These are phyloP conservation scores for Malthinus seriepunctatus DNA, from an alignment of 2,888 invertebrate genomes.

Conservation along the genomic window DNA sequence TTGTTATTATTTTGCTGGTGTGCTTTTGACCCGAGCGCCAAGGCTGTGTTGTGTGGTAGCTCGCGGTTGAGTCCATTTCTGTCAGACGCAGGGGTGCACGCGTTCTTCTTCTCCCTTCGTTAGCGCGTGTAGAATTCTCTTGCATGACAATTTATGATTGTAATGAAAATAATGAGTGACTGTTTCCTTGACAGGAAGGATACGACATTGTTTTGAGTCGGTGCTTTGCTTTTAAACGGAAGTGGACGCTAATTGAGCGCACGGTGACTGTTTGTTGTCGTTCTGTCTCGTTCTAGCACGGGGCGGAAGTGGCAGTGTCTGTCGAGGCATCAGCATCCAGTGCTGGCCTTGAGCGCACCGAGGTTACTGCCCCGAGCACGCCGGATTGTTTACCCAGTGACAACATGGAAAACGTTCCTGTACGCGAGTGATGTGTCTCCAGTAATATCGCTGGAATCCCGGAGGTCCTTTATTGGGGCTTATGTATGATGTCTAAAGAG, in stretches of 20 bases:
- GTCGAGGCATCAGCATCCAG: slow-evolving; percentile 48
- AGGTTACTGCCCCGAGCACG: slow-evolving; percentile 55
- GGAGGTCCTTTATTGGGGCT: slow-evolving; percentile 57
- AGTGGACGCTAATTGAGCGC: slow-evolving; percentile 36
- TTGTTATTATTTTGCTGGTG: slow-evolving; percentile 74
- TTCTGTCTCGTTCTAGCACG: slow-evolving; percentile 48
- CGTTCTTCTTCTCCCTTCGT: slow-evolving; percentile 39
- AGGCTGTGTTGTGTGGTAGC: slow-evolving; percentile 53
- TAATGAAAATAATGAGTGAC: slow-evolving; percentile 32
- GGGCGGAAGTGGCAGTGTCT: slow-evolving; percentile 50
- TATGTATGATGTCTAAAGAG: slow-evolving; percentile 52
- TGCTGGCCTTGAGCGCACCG: slow-evolving; percentile 51
- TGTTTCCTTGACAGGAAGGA: slow-evolving; percentile 26
- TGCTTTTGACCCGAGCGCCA: slow-evolving; percentile 62
- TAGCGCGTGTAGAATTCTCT: slow-evolving; percentile 32
- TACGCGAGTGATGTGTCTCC: slow-evolving; percentile 38
- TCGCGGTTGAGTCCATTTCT: slow-evolving; percentile 58
- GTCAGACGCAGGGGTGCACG: slow-evolving; percentile 52
- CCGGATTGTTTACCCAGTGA: slow-evolving; percentile 56
- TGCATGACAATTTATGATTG: slow-evolving; percentile 29
- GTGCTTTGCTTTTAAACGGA: slow-evolving; percentile 30
- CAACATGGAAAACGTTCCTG: slow-evolving; percentile 43
- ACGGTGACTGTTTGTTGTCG: slow-evolving; percentile 48
- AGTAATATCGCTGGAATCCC: slow-evolving; percentile 64
- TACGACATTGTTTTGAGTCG: slow-evolving; percentile 33